A percentile compares a stretch with the other conserved stretches of the same genome.
Evolutionary conservation across 2,888 invertebrate genomes (phyloP).

Genomic region (Caenorhabditis sp.): DNA sequence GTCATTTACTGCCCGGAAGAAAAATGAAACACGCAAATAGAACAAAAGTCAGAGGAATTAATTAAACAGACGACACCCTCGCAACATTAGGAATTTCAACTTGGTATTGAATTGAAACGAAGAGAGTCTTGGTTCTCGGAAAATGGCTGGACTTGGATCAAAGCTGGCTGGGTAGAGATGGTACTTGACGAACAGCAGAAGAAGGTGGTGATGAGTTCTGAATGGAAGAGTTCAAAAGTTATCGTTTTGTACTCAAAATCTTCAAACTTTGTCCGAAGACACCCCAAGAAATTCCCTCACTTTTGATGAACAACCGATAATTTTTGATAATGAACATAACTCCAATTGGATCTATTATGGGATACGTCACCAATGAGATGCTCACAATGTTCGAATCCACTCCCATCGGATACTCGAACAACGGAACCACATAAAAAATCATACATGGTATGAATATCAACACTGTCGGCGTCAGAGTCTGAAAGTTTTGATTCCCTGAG

Average conservation of each 20-base stretch:
- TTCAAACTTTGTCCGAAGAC: not conserved
- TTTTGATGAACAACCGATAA: constrained; percentile 33
- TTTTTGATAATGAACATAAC: constrained; percentile 47
- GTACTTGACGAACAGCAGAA: not conserved
- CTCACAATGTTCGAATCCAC: constrained; percentile 40
- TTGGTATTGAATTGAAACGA: constrained; percentile 30
- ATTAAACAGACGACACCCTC: not conserved
- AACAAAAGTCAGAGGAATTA: constrained; percentile 22
- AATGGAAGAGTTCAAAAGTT: not conserved
- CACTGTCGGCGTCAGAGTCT: constrained; percentile 47
- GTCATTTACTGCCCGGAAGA: constrained; percentile 20
- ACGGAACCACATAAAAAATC: constrained; percentile 44
- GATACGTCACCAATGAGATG: constrained; percentile 40
- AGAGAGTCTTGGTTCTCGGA: constrained; percentile 10
- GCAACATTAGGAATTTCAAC: not conserved
- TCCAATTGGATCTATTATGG: constrained; percentile 45
- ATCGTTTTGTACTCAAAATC: not conserved
- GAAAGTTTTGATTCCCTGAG: not conserved
- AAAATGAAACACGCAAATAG: constrained; percentile 23
- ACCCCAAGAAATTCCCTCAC: no score
- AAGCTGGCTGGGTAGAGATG: not conserved
- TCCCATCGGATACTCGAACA: constrained; percentile 47
- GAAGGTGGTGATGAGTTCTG: not conserved
- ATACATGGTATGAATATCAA: constrained; percentile 50
- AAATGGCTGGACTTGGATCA: constrained; percentile 7